phyloP scores from a whole-genome alignment of 2,797 vertebrate species.

The Peromyscus attwateri region DNA sequence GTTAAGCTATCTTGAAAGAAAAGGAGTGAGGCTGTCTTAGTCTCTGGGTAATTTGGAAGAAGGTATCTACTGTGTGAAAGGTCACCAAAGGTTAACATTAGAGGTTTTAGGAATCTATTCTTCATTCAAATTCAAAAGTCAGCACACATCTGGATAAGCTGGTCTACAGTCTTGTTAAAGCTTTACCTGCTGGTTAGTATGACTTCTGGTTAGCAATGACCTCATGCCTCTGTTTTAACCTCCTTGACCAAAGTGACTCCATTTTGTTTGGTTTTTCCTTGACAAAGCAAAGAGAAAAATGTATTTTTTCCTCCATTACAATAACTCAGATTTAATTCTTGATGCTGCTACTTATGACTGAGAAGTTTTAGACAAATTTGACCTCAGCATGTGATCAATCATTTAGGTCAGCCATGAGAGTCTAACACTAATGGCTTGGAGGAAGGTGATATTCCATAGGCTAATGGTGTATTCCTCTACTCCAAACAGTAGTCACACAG shows the following conservation, averaged over 20 bases:
- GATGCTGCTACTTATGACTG: not conserved
- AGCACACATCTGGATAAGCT: not conserved
- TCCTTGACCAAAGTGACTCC: not conserved
- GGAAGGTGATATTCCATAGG: not conserved
- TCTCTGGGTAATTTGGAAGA: not conserved
- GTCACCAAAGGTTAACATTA: not conserved
- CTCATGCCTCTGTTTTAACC: not conserved
- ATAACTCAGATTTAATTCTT: conserved; percentile 16
- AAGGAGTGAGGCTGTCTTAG: not conserved
- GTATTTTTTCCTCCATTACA: not conserved
- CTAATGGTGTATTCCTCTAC: not conserved
- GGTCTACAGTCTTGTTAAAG: not conserved
- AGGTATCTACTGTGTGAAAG: not conserved
- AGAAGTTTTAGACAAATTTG: not conserved
- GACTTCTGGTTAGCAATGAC: not conserved
- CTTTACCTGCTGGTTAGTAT: not conserved
- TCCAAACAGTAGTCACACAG: not conserved
- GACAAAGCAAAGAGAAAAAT: not conserved
- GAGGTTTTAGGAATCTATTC: not conserved
- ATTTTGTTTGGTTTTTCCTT: not conserved
- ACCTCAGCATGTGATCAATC: not conserved
- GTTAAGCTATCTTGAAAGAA: not conserved
- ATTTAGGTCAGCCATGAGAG: not conserved
- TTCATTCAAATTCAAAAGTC: not conserved
- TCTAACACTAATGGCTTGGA: not conserved